Evolutionary conservation across 2,888 invertebrate genomes (phyloP).

Genomic region (Apodemia hepburni): DNA sequence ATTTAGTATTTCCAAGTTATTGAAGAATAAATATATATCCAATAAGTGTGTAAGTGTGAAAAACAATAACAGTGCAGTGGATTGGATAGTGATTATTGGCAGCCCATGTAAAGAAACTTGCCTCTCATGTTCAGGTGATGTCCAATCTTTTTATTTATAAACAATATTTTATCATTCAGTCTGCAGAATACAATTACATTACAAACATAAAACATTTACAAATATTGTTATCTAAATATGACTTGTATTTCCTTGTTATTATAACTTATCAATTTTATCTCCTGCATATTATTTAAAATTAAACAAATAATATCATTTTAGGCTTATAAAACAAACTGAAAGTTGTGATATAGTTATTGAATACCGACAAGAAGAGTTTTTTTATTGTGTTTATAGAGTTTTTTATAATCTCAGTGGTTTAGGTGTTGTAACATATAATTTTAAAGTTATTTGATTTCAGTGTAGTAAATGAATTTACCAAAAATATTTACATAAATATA

Average conservation of each 20-base stretch:
- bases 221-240: not conserved
- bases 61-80: conserved; percentile 18
- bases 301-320: not conserved
- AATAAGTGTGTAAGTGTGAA: conserved; percentile 8
- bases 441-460: too few relatives aligned
- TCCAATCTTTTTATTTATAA: conserved; percentile 23
- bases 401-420: not conserved
- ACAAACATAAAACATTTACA: conserved; percentile 1
- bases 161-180: conserved; percentile 7
- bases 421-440: too few relatives aligned
- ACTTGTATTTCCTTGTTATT: conserved; percentile 7
- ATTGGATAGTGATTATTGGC: conserved; percentile 20
- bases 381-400: not conserved
- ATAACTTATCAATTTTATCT: conserved; percentile 5
- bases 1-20: not conserved
- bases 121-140: conserved; percentile 36
- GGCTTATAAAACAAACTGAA: not conserved
- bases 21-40: not conserved
- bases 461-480: too few relatives aligned
- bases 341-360: not conserved
- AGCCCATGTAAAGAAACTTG: conserved; percentile 28
- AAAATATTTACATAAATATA: too few relatives aligned
- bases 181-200: not conserved
- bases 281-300: not conserved
- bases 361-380: not conserved